Evolutionary conservation across 2,888 invertebrate genomes (phyloP).

Genomic region (Latrodectus hesperus): DNA sequence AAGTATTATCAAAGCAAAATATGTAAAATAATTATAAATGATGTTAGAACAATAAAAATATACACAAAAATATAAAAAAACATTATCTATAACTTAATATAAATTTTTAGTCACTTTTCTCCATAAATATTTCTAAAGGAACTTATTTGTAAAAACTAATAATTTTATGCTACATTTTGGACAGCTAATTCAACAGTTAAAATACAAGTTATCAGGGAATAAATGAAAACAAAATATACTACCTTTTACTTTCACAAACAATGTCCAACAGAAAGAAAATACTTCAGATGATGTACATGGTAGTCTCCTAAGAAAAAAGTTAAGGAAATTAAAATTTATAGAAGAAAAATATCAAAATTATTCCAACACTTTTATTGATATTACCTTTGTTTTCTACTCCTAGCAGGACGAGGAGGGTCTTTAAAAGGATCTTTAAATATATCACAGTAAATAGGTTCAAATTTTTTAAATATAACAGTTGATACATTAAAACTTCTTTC

Average conservation of each 20-base stretch:
- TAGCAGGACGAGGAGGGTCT: conserved; percentile 77
- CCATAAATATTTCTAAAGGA: too few relatives aligned
- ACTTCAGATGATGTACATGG: conserved; percentile 88
- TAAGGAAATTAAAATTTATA: not conserved
- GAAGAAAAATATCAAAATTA: not conserved
- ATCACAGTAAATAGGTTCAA: conserved; percentile 88
- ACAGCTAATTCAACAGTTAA: too few relatives aligned
- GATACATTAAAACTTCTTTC: conserved; percentile 95
- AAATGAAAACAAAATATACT: conserved; percentile 49
- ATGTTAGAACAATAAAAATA: too few relatives aligned
- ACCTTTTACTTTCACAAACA: conserved; percentile 87
- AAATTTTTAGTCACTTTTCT: too few relatives aligned
- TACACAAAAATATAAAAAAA: too few relatives aligned
- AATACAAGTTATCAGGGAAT: too few relatives aligned
- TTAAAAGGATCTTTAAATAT: conserved; percentile 84
- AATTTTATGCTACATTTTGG: too few relatives aligned
- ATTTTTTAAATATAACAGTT: conserved; percentile 93
- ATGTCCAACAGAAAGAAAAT: conserved; percentile 94
- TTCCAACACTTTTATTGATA: not conserved
- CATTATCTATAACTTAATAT: too few relatives aligned
- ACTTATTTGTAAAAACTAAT: too few relatives aligned
- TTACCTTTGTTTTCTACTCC: conserved; percentile 81
- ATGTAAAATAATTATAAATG: too few relatives aligned
- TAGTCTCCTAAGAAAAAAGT: conserved; percentile 78
- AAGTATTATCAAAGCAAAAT: too few relatives aligned